Evolutionary conservation across 2,113 vertebrate genomes (phyloP).

Genomic region (Rafetus swinhoei): DNA sequence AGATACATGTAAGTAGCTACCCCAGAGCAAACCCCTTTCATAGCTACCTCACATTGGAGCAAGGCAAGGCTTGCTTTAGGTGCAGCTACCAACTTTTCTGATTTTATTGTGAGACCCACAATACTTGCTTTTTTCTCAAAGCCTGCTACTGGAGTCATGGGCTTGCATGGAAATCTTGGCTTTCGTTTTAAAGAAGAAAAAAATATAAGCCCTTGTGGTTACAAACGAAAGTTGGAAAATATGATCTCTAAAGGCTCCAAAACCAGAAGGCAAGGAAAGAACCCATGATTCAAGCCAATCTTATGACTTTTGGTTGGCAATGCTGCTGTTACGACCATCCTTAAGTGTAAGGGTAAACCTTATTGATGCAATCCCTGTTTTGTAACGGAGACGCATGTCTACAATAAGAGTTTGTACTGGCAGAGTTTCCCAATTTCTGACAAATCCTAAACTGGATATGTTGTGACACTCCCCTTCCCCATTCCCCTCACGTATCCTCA

Average conservation of each 20-base stretch:
- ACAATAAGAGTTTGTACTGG: not conserved
- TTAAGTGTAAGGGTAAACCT: not conserved
- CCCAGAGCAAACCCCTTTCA: not conserved
- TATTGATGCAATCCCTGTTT: not conserved
- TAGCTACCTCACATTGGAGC: not conserved
- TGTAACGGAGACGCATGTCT: not conserved
- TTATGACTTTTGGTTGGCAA: not conserved
- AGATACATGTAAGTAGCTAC: too few relatives aligned
- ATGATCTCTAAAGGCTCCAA: not conserved
- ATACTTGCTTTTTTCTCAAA: not conserved
- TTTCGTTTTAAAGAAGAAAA: not conserved
- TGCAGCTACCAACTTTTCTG: not conserved
- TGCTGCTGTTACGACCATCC: not conserved
- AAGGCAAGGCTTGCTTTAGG: not conserved
- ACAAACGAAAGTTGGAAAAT: not conserved
- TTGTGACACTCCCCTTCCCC: not conserved
- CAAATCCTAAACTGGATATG: not conserved
- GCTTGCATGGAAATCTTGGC: not conserved
- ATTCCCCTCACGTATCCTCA: not conserved
- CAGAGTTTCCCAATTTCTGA: not conserved
- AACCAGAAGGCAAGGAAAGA: not conserved
- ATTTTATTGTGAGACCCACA: not conserved
- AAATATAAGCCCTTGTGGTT: not conserved
- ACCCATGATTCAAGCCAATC: rapidly evolving
- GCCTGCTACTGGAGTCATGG: not conserved